Percentiles rank a stretch among this genome's conserved stretches.
Conservation (phyloP, 2,888 invertebrate species). For the Apamea sordens region DNA sequence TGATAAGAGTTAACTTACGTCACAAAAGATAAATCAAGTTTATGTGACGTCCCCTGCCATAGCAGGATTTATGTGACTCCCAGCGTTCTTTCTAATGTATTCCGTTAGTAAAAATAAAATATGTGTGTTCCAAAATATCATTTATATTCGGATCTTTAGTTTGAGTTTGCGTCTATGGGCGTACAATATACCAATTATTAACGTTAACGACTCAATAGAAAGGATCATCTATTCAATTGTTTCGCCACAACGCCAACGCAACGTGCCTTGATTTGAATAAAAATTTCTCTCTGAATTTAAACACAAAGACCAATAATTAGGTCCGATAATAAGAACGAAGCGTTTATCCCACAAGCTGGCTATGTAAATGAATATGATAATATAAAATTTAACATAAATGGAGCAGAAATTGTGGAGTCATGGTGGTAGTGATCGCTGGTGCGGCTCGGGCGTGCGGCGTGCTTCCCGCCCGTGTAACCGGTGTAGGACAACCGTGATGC, state of each 20-base stretch:
- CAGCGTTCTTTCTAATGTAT: constrained; percentile 81
- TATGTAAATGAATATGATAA: constrained; percentile 89
- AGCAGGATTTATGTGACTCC: constrained; percentile 84
- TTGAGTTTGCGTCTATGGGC: constrained; percentile 31
- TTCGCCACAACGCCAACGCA: constrained; percentile 74
- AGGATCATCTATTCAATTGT: constrained; percentile 66
- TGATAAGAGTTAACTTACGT: constrained; percentile 85
- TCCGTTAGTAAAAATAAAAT: constrained; percentile 76
- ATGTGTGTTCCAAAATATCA: constrained; percentile 68
- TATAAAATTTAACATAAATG: constrained; percentile 86
- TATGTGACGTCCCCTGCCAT: constrained; percentile 87
- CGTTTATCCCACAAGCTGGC: constrained; percentile 81
- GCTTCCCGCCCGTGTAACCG: constrained; percentile 78
- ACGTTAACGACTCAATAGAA: constrained; percentile 53
- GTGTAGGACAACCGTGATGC: constrained; percentile 81
- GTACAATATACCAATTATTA: constrained; percentile 50
- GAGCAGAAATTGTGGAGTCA: constrained; percentile 87
- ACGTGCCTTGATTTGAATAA: constrained; percentile 85
- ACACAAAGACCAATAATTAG: constrained; percentile 89
- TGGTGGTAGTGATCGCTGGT: constrained; percentile 79
- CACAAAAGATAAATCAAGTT: constrained; percentile 88
- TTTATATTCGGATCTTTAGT: constrained; percentile 59
- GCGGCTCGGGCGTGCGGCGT: constrained; percentile 59
- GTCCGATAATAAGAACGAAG: constrained; percentile 84
- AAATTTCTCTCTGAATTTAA: constrained; percentile 81